Base-by-base conservation (phyloP, 2,113 vertebrate genomes). In the Carassius auratus region DNA sequence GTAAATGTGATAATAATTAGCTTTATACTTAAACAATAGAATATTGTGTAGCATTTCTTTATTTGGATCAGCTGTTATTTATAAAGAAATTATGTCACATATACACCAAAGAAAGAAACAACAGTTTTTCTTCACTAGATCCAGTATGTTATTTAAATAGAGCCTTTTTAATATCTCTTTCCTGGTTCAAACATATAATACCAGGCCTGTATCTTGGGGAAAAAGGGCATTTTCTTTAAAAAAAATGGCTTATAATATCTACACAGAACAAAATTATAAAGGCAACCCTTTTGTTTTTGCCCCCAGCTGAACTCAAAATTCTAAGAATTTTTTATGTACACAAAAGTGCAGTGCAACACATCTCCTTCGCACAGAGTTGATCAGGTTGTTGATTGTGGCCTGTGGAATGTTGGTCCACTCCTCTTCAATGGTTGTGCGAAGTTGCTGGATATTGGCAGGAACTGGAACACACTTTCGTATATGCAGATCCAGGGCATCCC, bases 41-140 rank as follows among this genome's bases (percentile, higher is more conserved):
- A 14, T 64, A 64, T 26, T 26, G 26, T 26, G 26, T 64, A 64
- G 5, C 23, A 66, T 66, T 6, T 68, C 26, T 14, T 68, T 2
- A 68, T 68, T 68, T 68, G 15, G 7, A 17, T 14, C 26, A 17
- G 26, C 14, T 8, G 13, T 66, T 68, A 14, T 68, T 8, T 69
- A 17, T 33, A 17, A 33, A 69, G 33, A 17, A 69, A 69, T 33
- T 0, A 36, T 69, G 66, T 9, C 15, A 59, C 10, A 61, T 8
- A 61, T 15, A 69, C 73, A 74, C 5, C 21, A 74, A 66, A 84
- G 30, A 13, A 87, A 77, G 76, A 86, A 86, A 84, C 42, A 33
- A 14, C 64, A 68, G 19, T 21, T 59, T 59, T 8, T 26, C 74
- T 55, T 23, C 14, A 76, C 33, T 76, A 5, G 23, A 55, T 8